phyloP scores from a whole-genome alignment of 2,113 vertebrate species.

The Datnioides undecimradiatus region DNA sequence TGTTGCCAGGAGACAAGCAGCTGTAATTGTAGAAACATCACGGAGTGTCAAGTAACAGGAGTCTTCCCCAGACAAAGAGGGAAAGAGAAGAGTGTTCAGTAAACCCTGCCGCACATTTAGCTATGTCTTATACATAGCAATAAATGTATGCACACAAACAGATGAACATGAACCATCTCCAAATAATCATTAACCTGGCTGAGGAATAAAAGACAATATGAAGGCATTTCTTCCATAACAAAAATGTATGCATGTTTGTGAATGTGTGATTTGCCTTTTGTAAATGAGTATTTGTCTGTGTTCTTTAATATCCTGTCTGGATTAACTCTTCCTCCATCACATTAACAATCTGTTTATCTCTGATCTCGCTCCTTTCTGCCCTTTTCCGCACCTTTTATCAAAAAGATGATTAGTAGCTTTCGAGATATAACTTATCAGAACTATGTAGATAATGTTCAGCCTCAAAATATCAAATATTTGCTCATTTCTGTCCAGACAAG shows the following conservation, averaged over 20 bases:
- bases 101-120: neutral
- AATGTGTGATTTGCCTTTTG: neutral
- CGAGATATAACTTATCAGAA: neutral
- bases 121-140: neutral
- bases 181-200: conserved; percentile 6
- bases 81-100: neutral
- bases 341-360: conserved; percentile 18
- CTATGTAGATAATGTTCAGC: neutral
- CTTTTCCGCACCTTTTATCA: neutral
- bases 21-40: conserved; percentile 30
- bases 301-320: conserved; percentile 28
- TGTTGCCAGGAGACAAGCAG: conserved; percentile 74
- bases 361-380: neutral
- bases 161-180: conserved; percentile 6
- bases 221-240: neutral
- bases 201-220: neutral
- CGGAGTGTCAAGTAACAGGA: conserved; percentile 46
- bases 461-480: conserved; percentile 7
- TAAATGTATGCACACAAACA: neutral
- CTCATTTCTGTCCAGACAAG: neutral
- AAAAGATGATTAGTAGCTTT: neutral
- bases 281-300: neutral
- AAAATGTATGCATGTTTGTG: too few species aligned
- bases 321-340: conserved; percentile 20
- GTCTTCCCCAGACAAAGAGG: neutral